Percentiles rank a stretch among this genome's conserved stretches.
phyloP scores from a whole-genome alignment of 2,113 vertebrate genomes.

The Bungarus multicinctus region DNA sequence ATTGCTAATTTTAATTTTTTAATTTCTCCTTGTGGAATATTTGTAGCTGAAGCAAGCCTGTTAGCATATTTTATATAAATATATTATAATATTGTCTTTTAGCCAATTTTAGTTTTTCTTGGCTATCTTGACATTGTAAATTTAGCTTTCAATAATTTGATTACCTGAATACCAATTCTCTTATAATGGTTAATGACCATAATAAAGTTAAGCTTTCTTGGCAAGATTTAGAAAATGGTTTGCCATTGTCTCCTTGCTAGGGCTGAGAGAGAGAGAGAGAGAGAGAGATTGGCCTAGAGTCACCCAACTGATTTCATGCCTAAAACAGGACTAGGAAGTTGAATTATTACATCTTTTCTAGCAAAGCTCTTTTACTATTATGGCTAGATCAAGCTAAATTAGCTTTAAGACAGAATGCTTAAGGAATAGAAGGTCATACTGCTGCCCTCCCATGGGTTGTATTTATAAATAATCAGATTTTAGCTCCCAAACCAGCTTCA shows the following conservation, averaged over 20 bases:
- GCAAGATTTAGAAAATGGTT: background rate
- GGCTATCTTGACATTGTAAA: no score
- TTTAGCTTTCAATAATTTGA: no score
- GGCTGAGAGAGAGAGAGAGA: background rate
- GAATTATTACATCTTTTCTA: background rate
- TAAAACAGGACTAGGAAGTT: background rate
- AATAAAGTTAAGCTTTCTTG: background rate
- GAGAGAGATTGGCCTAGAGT: background rate
- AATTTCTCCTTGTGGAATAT: no score
- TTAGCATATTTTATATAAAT: no score
- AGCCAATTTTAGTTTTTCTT: no score
- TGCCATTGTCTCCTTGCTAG: background rate
- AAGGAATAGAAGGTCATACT: background rate
- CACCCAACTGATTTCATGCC: background rate
- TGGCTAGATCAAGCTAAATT: background rate
- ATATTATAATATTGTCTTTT: no score
- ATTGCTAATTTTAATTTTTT: no score
- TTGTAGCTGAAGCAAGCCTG: no score
- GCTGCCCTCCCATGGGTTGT: background rate
- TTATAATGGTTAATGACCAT: no score
- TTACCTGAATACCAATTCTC: no score
- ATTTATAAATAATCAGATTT: background rate
- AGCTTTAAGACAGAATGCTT: background rate
- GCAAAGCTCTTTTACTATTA: background rate
- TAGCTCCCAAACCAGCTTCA: background rate